Conservation (phyloP, 2,113 vertebrate genomes). For the Apteryx mantelli region DNA sequence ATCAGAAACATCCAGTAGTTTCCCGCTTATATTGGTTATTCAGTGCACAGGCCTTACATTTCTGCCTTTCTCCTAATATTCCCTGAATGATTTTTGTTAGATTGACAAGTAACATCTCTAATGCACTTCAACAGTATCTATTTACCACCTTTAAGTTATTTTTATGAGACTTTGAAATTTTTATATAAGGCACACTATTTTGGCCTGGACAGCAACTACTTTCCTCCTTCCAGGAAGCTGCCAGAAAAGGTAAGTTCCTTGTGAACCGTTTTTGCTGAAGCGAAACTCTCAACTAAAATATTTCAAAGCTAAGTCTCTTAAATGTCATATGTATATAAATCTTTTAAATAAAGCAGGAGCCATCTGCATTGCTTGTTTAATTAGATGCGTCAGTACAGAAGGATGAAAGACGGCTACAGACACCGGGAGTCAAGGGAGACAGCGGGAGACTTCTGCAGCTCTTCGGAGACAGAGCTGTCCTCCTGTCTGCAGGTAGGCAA, state of each 20-base stretch:
- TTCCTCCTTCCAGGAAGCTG: neutral
- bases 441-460: neutral
- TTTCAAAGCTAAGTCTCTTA: neutral
- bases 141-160: neutral
- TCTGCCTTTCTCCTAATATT: no score
- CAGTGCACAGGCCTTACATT: neutral
- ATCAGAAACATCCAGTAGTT: neutral
- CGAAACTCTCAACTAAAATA: neutral
- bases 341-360: neutral
- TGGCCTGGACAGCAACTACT: neutral
- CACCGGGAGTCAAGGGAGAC: neutral
- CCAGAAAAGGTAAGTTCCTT: neutral
- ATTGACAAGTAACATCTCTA: neutral
- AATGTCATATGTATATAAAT: neutral
- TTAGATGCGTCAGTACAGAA: neutral
- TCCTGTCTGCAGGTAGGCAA: neutral
- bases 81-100: neutral
- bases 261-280: neutral
- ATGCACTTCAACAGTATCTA: neutral
- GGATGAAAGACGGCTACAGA: neutral
- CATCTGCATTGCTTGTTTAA: neutral
- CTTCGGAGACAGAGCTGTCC: neutral
- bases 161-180: neutral
- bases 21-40: neutral
- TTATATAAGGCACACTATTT: neutral